Conservation (phyloP, 2,888 invertebrate genomes). For the Nemotelus pantherinus region DNA sequence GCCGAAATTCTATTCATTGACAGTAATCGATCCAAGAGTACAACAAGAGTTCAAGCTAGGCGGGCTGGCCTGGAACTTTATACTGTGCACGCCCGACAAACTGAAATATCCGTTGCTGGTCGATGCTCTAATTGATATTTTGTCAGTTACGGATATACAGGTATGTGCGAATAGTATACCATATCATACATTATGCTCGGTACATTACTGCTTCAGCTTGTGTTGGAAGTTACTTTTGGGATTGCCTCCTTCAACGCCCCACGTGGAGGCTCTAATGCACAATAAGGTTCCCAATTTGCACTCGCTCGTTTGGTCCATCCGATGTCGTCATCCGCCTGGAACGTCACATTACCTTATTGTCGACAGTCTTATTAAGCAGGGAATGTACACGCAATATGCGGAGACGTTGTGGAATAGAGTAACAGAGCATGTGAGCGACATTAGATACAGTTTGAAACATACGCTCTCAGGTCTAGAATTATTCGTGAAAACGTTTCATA, state of each 20-base stretch:
- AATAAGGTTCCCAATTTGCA: conserved; percentile 79
- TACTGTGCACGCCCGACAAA: conserved; percentile 91
- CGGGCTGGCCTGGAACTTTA: conserved; percentile 91
- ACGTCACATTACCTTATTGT: conserved; percentile 90
- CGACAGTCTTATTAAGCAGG: conserved; percentile 87
- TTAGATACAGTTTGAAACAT: too few species aligned
- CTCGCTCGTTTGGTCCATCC: conserved; percentile 89
- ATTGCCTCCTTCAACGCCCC: conserved; percentile 88
- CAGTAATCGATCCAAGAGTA: conserved; percentile 72
- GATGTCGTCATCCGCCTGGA: conserved; percentile 82
- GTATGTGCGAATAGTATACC: conserved; percentile 69
- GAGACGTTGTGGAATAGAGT: conserved; percentile 63
- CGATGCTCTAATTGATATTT: conserved; percentile 84
- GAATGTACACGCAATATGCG: conserved; percentile 82
- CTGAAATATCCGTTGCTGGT: conserved; percentile 87
- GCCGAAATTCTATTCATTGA: conserved; percentile 91
- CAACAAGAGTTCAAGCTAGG: conserved; percentile 92
- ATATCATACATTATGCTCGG: conserved; percentile 78
- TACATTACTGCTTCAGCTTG: conserved; percentile 86
- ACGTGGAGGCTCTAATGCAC: conserved; percentile 82
- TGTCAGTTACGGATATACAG: conserved; percentile 83
- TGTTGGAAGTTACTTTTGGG: conserved; percentile 77
- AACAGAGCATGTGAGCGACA: conserved; percentile 62
- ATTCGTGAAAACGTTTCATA: too few species aligned
- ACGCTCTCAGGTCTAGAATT: too few species aligned